Evolutionary conservation across 1,140 invertebrate genomes (phyloP).

Genomic region (Chymomyza costata): DNA sequence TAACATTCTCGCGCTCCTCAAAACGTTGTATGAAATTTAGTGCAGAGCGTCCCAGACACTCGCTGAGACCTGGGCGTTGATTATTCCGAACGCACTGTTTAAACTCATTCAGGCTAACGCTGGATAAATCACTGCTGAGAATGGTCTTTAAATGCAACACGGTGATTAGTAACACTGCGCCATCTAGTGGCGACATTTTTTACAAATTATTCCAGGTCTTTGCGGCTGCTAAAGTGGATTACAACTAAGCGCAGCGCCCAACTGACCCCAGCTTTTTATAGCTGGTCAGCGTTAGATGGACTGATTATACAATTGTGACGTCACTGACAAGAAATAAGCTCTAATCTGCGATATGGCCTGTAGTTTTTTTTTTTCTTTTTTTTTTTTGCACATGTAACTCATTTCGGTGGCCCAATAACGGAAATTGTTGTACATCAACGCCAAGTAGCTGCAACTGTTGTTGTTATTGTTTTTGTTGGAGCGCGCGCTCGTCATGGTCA

Average conservation of each 20-base stretch:
- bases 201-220: slow-evolving; percentile 8
- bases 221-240: neutral
- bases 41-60: slow-evolving; percentile 83
- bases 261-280: slow-evolving; percentile 53
- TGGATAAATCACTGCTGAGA: slow-evolving; percentile 22
- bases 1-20: slow-evolving; percentile 81
- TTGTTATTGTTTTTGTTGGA: slow-evolving; percentile 11
- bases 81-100: slow-evolving; percentile 57
- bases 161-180: slow-evolving; percentile 12
- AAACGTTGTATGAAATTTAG: slow-evolving; percentile 80
- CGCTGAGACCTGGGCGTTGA: slow-evolving; percentile 52
- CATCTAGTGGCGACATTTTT: slow-evolving; percentile 27
- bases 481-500: slow-evolving; percentile 53
- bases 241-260: slow-evolving; percentile 44
- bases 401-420: slow-evolving; percentile 58
- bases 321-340: too few relatives aligned
- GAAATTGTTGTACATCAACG: slow-evolving; percentile 68
- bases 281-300: slow-evolving; percentile 4
- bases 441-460: slow-evolving; percentile 30
- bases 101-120: slow-evolving; percentile 39
- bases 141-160: slow-evolving; percentile 17
- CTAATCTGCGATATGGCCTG: too few relatives aligned
- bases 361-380: neutral
- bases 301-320: slow-evolving; percentile 54
- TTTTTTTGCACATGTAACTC: slow-evolving; percentile 53